Percentiles rank a stretch among this genome's conserved stretches.
Conservation (phyloP, 2,797 vertebrate genomes). For the Rhinella marina region DNA sequence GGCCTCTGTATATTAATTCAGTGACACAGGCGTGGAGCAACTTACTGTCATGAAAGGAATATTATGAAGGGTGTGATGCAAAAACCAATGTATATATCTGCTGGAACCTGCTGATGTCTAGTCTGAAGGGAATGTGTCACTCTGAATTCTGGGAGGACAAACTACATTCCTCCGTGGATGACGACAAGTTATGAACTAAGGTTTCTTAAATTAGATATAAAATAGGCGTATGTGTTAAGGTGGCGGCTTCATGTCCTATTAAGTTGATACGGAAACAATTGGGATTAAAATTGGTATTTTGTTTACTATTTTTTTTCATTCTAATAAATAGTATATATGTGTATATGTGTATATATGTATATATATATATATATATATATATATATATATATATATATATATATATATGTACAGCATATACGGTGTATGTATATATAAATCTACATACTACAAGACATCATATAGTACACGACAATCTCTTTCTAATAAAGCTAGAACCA, state of each 20-base stretch:
- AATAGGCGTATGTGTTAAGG: not conserved
- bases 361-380: not conserved
- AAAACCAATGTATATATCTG: not conserved
- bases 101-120: not conserved
- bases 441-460: too few species aligned
- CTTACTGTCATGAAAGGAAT: not conserved
- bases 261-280: not conserved
- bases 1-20: not conserved
- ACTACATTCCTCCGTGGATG: not conserved
- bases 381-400: not conserved
- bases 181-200: not conserved
- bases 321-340: too few species aligned
- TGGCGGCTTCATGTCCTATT: not conserved
- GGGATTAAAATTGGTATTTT: not conserved
- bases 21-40: not conserved
- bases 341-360: not conserved
- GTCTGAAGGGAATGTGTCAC: conserved; percentile 8
- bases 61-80: conserved; percentile 10
- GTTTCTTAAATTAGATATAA: conserved; percentile 23
- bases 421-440: not conserved
- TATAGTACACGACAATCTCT: too few species aligned
- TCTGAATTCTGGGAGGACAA: conserved; percentile 3
- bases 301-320: not conserved
- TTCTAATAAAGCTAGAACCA: too few species aligned
- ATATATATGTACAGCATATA: too few species aligned